Conservation (phyloP, 1,140 invertebrate species). For the Nasonia vitripennis region DNA sequence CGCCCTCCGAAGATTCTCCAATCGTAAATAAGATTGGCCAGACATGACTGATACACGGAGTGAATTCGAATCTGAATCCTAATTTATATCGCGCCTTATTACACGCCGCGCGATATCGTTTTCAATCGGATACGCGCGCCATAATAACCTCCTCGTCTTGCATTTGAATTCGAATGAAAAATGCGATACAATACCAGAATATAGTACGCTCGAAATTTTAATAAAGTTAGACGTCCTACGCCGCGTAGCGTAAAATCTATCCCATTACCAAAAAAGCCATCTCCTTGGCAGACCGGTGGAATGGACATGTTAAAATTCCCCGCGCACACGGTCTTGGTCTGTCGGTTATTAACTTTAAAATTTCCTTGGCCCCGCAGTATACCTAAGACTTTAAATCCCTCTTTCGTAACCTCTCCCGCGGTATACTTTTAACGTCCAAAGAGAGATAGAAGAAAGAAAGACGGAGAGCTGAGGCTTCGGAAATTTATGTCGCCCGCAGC, state of each 20-base stretch:
- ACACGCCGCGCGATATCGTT: no score
- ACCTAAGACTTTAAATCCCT: conserved; percentile 47
- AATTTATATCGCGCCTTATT: not conserved
- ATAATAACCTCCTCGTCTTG: no score
- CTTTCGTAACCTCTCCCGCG: not conserved
- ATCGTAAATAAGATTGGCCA: no score
- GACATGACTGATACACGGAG: no score
- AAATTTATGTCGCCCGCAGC: conserved; percentile 36
- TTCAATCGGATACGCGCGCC: no score
- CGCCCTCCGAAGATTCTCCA: no score
- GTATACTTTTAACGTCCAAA: conserved; percentile 32
- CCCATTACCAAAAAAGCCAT: conserved; percentile 11
- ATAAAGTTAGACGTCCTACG: conserved; percentile 24
- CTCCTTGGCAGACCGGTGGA: not conserved
- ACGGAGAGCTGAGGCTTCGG: not conserved
- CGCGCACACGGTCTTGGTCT: conserved; percentile 36
- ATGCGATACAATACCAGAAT: not conserved
- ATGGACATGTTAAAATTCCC: conserved; percentile 34
- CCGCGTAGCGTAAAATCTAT: conserved; percentile 18
- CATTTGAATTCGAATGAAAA: no score
- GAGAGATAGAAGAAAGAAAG: not conserved
- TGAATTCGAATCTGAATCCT: no score
- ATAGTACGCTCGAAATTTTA: not conserved
- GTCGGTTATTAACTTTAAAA: conserved; percentile 46
- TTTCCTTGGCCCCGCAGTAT: conserved; percentile 21